Evolutionary conservation across 1,140 invertebrate species (phyloP).

Genomic region (Papilio polyxenes): DNA sequence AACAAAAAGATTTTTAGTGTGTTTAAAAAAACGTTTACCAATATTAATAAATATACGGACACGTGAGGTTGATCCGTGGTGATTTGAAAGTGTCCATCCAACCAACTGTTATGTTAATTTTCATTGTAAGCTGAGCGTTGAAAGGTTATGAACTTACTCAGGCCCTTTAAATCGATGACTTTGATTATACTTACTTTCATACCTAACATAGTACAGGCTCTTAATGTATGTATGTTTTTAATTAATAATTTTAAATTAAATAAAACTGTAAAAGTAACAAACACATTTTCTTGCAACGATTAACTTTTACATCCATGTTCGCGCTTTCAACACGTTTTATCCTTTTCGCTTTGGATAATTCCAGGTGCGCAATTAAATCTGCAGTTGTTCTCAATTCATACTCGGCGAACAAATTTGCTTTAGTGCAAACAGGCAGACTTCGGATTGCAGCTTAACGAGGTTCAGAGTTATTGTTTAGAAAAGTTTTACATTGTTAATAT

Average conservation of each 20-base stretch:
- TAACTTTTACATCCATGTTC: constrained; percentile 19
- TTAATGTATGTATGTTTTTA: too few relatives aligned
- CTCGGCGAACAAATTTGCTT: constrained; percentile 13
- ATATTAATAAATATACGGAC: background rate
- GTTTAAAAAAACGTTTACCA: background rate
- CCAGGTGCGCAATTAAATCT: constrained; percentile 37
- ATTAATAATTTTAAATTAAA: background rate
- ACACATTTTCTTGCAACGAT: background rate
- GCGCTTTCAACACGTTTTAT: constrained; percentile 11
- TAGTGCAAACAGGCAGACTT: constrained; percentile 12
- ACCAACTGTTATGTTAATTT: background rate
- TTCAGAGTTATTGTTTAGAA: background rate
- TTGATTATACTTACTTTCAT: background rate
- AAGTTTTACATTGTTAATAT: background rate
- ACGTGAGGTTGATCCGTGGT: background rate
- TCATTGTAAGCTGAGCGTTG: background rate
- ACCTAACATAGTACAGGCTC: background rate
- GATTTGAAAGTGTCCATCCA: background rate
- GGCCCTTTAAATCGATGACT: background rate
- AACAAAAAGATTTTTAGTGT: background rate
- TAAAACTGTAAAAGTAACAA: background rate
- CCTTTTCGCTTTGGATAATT: constrained; percentile 20
- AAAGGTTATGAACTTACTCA: background rate
- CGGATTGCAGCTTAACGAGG: background rate
- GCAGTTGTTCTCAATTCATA: constrained; percentile 35